Percentiles rank a stretch among this genome's conserved stretches.
Evolutionary conservation across 2,888 invertebrate species (phyloP).

Genomic region (Liodrosophila aerea): DNA sequence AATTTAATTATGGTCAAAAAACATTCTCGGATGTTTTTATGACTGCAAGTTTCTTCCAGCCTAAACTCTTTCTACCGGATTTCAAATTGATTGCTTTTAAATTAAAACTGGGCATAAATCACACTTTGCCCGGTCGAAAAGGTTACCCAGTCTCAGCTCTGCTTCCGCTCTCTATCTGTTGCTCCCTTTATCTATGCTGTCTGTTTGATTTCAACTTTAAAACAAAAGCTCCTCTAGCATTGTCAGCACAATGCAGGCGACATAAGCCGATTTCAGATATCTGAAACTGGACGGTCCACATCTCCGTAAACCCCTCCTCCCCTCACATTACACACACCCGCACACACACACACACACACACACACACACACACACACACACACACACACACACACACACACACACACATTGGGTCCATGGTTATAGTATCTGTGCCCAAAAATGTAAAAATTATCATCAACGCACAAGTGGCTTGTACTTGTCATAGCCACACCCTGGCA

Average conservation of each 20-base stretch:
- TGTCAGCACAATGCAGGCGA: constrained; percentile 78
- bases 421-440: constrained; percentile 42
- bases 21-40: no score
- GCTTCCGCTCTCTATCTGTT: not conserved
- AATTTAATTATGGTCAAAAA: no score
- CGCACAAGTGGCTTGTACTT: constrained; percentile 78
- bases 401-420: no score
- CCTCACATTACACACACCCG: not conserved
- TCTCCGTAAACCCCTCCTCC: not conserved
- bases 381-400: no score
- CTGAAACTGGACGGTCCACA: constrained; percentile 31
- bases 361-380: no score
- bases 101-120: constrained; percentile 70
- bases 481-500: constrained; percentile 48
- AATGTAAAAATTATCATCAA: constrained; percentile 73
- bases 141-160: constrained; percentile 10
- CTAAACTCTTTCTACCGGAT: constrained; percentile 54
- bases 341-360: no score
- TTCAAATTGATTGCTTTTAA: constrained; percentile 70
- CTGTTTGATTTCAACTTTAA: constrained; percentile 24
- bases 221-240: constrained; percentile 72
- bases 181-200: not conserved
- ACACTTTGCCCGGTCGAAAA: constrained; percentile 51
- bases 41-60: constrained; percentile 30
- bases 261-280: constrained; percentile 82